phyloP scores from a whole-genome alignment of 2,113 vertebrate genomes.

The Phalacrocorax carbo region DNA sequence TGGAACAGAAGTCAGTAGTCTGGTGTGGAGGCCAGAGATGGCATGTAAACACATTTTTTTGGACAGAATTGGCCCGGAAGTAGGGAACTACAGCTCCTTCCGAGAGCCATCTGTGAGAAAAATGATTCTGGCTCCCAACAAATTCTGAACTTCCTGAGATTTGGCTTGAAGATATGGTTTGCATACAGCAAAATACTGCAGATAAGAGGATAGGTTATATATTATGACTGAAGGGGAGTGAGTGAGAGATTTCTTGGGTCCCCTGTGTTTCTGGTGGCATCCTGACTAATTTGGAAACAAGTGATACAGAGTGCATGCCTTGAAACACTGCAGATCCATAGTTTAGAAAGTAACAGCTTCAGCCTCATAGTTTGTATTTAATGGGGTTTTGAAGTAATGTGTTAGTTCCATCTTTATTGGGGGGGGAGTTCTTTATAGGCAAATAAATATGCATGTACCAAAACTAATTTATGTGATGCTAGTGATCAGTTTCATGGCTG shows the following conservation, averaged over 20 bases:
- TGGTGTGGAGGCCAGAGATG: not conserved
- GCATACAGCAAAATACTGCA: not conserved
- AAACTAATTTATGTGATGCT: not conserved
- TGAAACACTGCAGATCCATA: not conserved
- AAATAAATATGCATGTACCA: not conserved
- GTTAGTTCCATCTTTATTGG: not conserved
- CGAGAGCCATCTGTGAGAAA: conserved; percentile 20
- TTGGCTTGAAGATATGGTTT: not conserved
- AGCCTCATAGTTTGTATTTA: not conserved
- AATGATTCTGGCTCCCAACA: not conserved
- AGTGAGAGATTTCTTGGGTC: not conserved
- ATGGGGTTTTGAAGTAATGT: not conserved
- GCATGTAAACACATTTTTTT: not conserved
- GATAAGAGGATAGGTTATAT: not conserved
- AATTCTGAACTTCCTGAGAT: not conserved
- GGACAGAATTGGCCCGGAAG: not conserved
- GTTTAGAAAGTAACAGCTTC: not conserved
- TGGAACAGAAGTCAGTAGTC: not conserved
- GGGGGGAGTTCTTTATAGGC: not conserved
- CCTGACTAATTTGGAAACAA: not conserved
- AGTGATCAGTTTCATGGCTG: not conserved
- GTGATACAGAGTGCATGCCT: not conserved
- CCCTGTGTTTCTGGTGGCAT: not conserved
- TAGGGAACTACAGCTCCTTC: not conserved
- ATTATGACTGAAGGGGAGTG: too few relatives aligned